A percentile compares a stretch with the other conserved stretches of the same genome.
Evolutionary conservation across 2,797 vertebrate species (phyloP).

Genomic region (Melanotaenia pygmaea): DNA sequence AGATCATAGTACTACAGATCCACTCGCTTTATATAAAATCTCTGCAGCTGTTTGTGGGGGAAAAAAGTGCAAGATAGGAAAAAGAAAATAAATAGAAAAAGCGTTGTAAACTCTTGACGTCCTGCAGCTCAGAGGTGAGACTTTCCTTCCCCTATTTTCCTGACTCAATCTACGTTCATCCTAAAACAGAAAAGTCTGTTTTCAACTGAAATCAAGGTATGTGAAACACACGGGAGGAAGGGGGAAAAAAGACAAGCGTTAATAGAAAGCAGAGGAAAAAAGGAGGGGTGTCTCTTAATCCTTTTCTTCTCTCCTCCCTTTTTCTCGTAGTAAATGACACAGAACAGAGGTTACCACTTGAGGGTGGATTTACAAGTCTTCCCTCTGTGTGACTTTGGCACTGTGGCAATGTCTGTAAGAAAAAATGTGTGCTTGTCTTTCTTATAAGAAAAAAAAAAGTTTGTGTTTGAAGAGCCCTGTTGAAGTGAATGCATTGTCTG

Average conservation of each 20-base stretch:
- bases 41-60: conserved; percentile 15
- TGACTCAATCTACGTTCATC: conserved; percentile 37
- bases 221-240: conserved; percentile 57
- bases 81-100: conserved; percentile 19
- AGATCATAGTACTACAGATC: conserved; percentile 60
- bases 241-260: conserved; percentile 38
- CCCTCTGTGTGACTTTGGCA: conserved; percentile 61
- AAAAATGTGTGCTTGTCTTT: conserved; percentile 27
- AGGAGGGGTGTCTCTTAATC: conserved; percentile 63
- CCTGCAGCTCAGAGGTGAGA: conserved; percentile 42
- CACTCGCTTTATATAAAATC: conserved; percentile 16
- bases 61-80: not conserved
- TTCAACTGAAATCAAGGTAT: conserved; percentile 70
- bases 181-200: conserved; percentile 7
- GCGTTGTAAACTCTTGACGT: conserved; percentile 31
- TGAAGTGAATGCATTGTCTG: conserved; percentile 77
- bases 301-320: conserved; percentile 70
- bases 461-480: conserved; percentile 49
- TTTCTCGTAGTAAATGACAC: conserved; percentile 73
- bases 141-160: conserved; percentile 7
- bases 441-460: conserved; percentile 52
- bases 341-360: conserved; percentile 72
- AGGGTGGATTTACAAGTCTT: conserved; percentile 70
- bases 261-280: conserved; percentile 75
- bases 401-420: conserved; percentile 43